Percentiles rank a stretch among this genome's conserved stretches.
These are phyloP conservation scores for Oceanodroma tethys DNA, from an alignment of 2,113 vertebrate species.

Conservation along the genomic window DNA sequence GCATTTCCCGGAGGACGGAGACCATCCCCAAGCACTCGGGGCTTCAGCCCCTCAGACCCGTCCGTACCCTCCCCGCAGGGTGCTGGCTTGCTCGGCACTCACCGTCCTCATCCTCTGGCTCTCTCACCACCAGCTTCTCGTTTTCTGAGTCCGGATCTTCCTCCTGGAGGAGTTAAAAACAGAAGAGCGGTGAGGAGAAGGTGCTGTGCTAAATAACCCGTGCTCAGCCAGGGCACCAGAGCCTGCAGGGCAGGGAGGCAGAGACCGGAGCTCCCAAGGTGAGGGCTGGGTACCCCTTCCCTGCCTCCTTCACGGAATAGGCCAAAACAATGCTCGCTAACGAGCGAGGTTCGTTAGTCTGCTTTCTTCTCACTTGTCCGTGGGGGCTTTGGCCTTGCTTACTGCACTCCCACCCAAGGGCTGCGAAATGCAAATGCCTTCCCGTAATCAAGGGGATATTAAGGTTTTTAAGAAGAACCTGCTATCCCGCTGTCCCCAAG, in stretches of 20 bases:
- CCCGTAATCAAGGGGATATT: rapidly evolving
- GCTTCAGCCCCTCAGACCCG: background rate
- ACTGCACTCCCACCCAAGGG: background rate
- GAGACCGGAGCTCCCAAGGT: background rate
- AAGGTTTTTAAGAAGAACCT: background rate
- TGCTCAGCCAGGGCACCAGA: background rate
- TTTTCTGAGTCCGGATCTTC: conserved; percentile 63
- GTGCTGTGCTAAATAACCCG: background rate
- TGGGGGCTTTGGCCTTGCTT: background rate
- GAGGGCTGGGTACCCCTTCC: background rate
- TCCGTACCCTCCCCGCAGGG: background rate
- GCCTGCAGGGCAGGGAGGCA: background rate
- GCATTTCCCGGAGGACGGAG: background rate
- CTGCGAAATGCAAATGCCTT: background rate
- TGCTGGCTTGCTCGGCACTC: background rate
- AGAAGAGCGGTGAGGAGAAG: background rate
- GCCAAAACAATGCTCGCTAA: background rate
- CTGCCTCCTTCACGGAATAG: background rate
- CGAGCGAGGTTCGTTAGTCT: rapidly evolving
- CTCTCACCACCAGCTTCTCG: conserved; percentile 61
- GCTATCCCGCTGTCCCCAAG: background rate
- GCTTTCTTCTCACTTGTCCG: background rate
- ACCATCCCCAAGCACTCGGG: background rate
- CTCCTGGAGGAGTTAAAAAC: conserved; percentile 43
- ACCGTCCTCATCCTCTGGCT: conserved; percentile 64